A percentile compares a stretch with the other conserved stretches of the same genome.
Evolutionary conservation across 2,888 invertebrate genomes (phyloP).

Genomic region (Oscheius sp.): DNA sequence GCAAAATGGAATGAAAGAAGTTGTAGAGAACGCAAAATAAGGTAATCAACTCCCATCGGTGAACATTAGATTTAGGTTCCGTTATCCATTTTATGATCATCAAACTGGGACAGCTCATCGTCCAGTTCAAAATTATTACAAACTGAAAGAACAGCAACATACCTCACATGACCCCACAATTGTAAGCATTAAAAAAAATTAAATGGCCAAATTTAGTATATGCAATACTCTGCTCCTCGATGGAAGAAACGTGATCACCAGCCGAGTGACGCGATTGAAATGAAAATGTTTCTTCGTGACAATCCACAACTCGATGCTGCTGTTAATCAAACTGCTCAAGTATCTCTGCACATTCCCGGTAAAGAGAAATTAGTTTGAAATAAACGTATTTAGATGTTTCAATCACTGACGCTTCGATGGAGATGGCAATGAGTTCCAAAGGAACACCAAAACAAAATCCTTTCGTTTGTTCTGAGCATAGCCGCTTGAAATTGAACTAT

Average conservation of each 20-base stretch:
- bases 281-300: slow-evolving; percentile 62
- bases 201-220: slow-evolving; percentile 40
- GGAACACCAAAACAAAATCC: slow-evolving; percentile 29
- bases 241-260: slow-evolving; percentile 58
- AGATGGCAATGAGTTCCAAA: slow-evolving; percentile 5
- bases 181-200: slow-evolving; percentile 30
- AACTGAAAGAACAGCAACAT: slow-evolving; percentile 51
- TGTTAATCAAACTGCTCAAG: slow-evolving; percentile 37
- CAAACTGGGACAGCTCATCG: slow-evolving; percentile 68
- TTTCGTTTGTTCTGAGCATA: slow-evolving; percentile 8
- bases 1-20: slow-evolving; percentile 64
- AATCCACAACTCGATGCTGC: slow-evolving; percentile 59
- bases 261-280: slow-evolving; percentile 63
- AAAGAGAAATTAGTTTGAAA: background rate
- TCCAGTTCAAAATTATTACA: slow-evolving; percentile 52
- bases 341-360: background rate
- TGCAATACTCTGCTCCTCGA: slow-evolving; percentile 57
- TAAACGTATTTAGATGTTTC: slow-evolving; percentile 4
- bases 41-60: slow-evolving; percentile 36
- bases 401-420: slow-evolving; percentile 9
- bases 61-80: slow-evolving; percentile 28
- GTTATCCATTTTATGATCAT: slow-evolving; percentile 62
- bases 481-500: too few species aligned
- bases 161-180: slow-evolving; percentile 48
- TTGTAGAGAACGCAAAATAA: slow-evolving; percentile 51